Percentiles rank a stretch among this genome's conserved stretches.
These are phyloP conservation scores for Pristionchus arcanus DNA, from an alignment of 2,888 invertebrate species.

Conservation along the genomic window DNA sequence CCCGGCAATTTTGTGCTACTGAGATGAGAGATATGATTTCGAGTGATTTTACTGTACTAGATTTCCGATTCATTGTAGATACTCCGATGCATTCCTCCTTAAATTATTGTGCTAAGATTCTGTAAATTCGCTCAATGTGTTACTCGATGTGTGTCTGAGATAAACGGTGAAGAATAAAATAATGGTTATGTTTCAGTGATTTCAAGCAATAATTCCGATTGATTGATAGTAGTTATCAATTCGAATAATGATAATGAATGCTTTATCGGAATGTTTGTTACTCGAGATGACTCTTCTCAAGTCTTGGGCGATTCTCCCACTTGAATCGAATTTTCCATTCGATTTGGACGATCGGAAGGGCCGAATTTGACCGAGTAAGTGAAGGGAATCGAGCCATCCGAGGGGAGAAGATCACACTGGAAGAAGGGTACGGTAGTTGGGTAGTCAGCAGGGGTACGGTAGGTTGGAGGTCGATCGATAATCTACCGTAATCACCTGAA, in stretches of 20 bases:
- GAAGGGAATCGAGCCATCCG: not conserved
- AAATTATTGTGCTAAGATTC: constrained; percentile 27
- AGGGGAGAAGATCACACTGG: constrained; percentile 28
- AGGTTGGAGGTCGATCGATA: not conserved
- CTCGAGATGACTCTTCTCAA: not conserved
- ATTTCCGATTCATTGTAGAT: constrained; percentile 14
- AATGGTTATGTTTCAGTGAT: not conserved
- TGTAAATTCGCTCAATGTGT: not conserved
- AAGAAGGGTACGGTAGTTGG: constrained; percentile 9
- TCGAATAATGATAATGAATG: constrained; percentile 19
- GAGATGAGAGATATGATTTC: not conserved
- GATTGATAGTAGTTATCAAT: not conserved
- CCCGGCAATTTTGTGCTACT: no score
- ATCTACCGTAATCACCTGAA: constrained; percentile 27
- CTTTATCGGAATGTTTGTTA: constrained; percentile 18
- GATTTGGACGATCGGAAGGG: not conserved
- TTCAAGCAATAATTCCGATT: not conserved
- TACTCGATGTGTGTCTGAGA: constrained; percentile 29
- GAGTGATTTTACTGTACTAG: constrained; percentile 26
- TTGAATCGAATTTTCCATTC: constrained; percentile 49
- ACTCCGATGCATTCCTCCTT: not conserved
- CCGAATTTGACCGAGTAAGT: constrained; percentile 33
- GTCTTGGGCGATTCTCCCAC: constrained; percentile 27
- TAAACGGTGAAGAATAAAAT: not conserved
- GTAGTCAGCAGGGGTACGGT: not conserved